phyloP scores from a whole-genome alignment of 2,888 invertebrate genomes.

The Syrista parreyssii region DNA sequence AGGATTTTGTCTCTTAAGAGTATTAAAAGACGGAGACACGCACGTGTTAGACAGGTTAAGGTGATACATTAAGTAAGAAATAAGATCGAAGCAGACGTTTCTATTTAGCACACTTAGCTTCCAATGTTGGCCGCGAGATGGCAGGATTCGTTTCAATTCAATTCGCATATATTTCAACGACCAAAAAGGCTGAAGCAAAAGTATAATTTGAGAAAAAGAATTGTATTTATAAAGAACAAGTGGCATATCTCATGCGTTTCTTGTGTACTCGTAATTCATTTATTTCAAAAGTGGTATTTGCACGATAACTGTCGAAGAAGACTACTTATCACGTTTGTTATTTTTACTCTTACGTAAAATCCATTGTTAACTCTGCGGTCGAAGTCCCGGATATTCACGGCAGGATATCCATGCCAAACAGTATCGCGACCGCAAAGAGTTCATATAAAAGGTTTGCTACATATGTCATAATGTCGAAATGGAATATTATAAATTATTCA shows the following conservation, averaged over 20 bases:
- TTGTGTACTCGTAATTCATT: background rate
- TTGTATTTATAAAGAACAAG: background rate
- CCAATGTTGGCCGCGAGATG: background rate
- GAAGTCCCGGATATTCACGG: too few species aligned
- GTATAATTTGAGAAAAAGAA: background rate
- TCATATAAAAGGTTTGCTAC: background rate
- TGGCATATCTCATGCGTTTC: background rate
- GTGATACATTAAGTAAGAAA: background rate
- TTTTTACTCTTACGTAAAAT: background rate
- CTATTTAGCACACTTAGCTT: background rate
- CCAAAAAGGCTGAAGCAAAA: background rate
- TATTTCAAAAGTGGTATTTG: background rate
- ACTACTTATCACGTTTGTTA: background rate
- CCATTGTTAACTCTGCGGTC: background rate
- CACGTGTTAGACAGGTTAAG: background rate
- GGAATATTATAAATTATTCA: background rate
- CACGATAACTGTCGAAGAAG: background rate
- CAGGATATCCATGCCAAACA: too few species aligned
- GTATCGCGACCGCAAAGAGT: too few species aligned
- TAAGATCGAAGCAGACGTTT: background rate
- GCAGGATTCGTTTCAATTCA: background rate
- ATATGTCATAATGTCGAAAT: background rate
- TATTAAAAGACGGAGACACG: background rate
- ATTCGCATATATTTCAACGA: background rate
- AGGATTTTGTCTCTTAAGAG: background rate